Evolutionary conservation across 2,113 vertebrate genomes (phyloP).

Genomic region (Phocoena sinus): DNA sequence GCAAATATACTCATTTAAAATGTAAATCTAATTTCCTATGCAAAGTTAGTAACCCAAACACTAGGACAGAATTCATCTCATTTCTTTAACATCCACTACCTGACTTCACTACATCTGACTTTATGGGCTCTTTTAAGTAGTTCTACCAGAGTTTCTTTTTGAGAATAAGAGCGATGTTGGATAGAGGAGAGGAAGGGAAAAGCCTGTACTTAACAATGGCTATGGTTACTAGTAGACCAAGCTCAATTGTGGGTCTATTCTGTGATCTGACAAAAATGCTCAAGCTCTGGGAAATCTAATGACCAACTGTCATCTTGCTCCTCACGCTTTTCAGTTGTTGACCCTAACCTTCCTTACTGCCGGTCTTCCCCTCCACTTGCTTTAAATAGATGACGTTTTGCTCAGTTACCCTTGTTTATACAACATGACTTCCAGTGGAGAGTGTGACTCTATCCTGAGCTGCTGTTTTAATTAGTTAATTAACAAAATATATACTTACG

Average conservation of each 20-base stretch:
- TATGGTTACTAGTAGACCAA: background rate
- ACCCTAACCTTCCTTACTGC: background rate
- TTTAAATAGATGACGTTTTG: background rate
- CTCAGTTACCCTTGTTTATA: background rate
- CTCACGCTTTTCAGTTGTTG: background rate
- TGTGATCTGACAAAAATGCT: constrained; percentile 12
- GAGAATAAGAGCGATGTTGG: background rate
- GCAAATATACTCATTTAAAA: background rate
- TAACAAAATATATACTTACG: background rate
- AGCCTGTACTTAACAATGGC: background rate
- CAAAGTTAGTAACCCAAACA: background rate
- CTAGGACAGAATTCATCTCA: background rate
- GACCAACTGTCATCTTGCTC: background rate
- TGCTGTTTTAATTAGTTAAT: background rate
- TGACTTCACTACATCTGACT: background rate
- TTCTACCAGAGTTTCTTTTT: background rate
- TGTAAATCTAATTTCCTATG: constrained; percentile 19
- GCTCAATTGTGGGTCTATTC: background rate
- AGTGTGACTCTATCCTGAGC: background rate
- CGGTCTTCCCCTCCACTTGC: background rate
- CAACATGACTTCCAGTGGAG: background rate
- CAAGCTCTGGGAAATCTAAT: background rate
- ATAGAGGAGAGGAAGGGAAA: background rate
- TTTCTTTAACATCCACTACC: background rate
- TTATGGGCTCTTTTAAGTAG: background rate